Conservation (phyloP, 2,113 vertebrate species). For the Sturnira hondurensis region DNA sequence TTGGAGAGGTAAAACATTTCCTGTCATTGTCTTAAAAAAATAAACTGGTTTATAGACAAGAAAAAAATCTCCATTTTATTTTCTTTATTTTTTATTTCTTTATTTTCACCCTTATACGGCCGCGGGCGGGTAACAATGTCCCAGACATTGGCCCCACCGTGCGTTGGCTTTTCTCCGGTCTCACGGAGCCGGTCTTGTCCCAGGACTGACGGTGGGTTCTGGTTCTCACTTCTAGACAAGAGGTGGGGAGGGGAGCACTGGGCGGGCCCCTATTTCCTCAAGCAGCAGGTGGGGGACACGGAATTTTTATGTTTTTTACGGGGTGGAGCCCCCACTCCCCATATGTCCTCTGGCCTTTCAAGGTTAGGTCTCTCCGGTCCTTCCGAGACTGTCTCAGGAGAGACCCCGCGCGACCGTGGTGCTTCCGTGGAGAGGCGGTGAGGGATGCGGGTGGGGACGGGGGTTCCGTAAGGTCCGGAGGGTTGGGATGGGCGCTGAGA, state of each 20-base stretch:
- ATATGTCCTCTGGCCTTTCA: background rate
- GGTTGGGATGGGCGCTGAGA: background rate
- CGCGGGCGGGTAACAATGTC: background rate
- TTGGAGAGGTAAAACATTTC: background rate
- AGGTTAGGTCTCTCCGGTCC: background rate
- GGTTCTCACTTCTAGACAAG: background rate
- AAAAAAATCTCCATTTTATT: background rate
- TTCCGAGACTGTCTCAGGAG: background rate
- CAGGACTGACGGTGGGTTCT: background rate
- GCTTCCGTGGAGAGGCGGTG: background rate
- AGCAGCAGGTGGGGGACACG: slow-evolving; percentile 10
- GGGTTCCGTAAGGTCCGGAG: background rate
- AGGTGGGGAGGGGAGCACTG: background rate
- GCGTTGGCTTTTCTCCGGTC: background rate
- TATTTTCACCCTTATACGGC: background rate
- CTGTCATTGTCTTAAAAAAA: background rate
- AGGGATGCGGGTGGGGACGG: background rate
- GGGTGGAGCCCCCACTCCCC: background rate
- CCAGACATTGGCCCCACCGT: background rate
- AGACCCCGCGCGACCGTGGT: background rate
- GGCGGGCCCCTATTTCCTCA: background rate
- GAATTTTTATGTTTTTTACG: background rate
- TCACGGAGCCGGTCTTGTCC: background rate
- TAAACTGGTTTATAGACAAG: background rate
- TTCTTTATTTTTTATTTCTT: too few relatives aligned